Percentiles rank a stretch among this genome's conserved stretches.
phyloP scores from a whole-genome alignment of 2,113 vertebrate species.

The Grammomys surdaster region DNA sequence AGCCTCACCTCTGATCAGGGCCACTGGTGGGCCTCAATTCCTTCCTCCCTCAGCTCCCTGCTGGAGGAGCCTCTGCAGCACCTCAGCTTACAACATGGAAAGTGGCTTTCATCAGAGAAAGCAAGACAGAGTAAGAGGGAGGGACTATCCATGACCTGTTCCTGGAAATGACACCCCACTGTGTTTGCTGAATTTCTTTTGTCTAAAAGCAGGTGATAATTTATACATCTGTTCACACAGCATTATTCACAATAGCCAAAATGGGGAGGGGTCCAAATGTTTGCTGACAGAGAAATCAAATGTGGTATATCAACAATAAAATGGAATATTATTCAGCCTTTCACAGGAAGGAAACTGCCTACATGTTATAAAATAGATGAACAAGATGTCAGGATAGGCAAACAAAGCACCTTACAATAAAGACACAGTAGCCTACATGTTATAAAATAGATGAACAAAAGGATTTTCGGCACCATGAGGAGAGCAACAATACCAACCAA shows the following conservation, averaged over 20 bases:
- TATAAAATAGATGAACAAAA: too few species aligned
- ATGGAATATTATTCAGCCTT: background rate
- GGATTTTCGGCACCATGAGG: too few species aligned
- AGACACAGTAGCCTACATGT: too few species aligned
- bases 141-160: background rate
- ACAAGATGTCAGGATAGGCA: background rate
- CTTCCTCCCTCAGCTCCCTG: background rate
- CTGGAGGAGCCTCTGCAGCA: fast-evolving
- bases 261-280: background rate
- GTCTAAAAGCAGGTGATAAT: background rate
- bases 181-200: background rate
- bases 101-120: background rate
- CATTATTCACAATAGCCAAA: background rate
- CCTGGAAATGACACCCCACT: background rate
- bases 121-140: background rate
- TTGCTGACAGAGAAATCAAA: background rate
- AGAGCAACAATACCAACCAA: too few species aligned
- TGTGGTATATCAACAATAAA: fast-evolving
- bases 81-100: background rate
- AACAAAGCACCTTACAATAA: background rate
- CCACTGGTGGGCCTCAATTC: fast-evolving
- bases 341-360: background rate
- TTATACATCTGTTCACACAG: background rate
- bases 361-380: background rate
- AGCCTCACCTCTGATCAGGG: background rate